Evolutionary conservation across 2,797 vertebrate genomes (phyloP), one percentile per base, ranked within the genome.

Genomic region (Molossus alvarezi): DNA sequence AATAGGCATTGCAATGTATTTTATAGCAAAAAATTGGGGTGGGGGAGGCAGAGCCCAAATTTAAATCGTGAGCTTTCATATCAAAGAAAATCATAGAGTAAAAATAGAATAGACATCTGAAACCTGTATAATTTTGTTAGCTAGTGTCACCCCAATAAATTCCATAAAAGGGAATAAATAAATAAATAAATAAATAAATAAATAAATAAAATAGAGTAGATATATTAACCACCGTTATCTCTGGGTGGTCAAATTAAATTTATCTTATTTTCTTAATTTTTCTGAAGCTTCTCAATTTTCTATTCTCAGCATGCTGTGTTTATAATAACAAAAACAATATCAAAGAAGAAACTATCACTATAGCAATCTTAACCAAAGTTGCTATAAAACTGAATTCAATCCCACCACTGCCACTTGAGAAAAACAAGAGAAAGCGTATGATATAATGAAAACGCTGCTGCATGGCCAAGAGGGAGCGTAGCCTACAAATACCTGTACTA

Each of bases 401-500:
- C 71, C 69, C 71, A 96, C 64, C 57, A 90, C 27, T 91, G 64
- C 45, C 75, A 92, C 60, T 82, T 88, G 73, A 95, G 77, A 90
- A 84, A 92, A 95, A 86, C 53, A 89, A 76, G 81, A 79, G 64
- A 76, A 82, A 73, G 18, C n/a, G 93, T 18, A 80, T 11, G 53
- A 67, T 82, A 53, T 20, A 91, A 73, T 79, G 62, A 96, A 96
- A 94, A 96, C 21, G 41, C 51, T 86, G 88, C 72, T 84, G 41
- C 25, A 87, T 20, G 21, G 65, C 77, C 37, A 90, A 76, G 23
- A 94, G 41, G 45, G 48, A 95, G 69, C 57, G 62, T 6, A 60
- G 53, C 91, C 95, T 95, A 82, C 73, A 90, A 94, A 94, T 55
- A 95, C 95, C 89, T 88, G 91, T 69, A 71, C 95, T 94, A 96